phyloP scores from a whole-genome alignment of 2,888 invertebrate species.

The Erebia ligea region DNA sequence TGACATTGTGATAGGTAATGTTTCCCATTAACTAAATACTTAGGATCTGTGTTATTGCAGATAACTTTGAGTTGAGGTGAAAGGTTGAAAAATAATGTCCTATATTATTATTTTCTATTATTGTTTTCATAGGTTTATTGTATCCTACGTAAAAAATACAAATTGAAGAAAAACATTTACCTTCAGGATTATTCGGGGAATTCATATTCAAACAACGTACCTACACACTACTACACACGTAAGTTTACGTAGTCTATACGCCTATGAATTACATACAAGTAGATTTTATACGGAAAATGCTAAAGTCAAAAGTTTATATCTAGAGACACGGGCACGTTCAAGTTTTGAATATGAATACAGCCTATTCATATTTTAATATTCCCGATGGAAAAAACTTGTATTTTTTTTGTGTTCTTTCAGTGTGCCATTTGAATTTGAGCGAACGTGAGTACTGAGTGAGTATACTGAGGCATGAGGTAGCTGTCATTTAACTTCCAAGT shows the following conservation, averaged over 20 bases:
- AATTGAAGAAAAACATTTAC: not conserved
- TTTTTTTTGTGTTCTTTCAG: no score
- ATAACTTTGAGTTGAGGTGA: no score
- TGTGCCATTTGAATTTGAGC: no score
- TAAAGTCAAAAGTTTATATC: not conserved
- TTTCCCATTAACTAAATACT: not conserved
- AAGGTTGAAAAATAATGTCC: no score
- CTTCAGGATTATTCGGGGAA: not conserved
- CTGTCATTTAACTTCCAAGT: no score
- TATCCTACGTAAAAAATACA: not conserved
- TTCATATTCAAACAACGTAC: constrained; percentile 3
- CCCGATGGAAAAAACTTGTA: no score
- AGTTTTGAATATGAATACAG: not conserved
- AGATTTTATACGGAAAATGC: not conserved
- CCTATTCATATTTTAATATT: not conserved
- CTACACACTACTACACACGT: not conserved
- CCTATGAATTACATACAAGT: not conserved
- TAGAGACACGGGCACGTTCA: not conserved
- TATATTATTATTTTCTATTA: no score
- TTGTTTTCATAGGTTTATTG: no score
- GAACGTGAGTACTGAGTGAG: no score
- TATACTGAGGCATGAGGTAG: no score
- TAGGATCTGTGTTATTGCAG: no score
- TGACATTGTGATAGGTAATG: not conserved
- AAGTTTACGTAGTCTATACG: no score